Conservation (phyloP, 2,797 vertebrate genomes). For the Ceryle rudis region DNA sequence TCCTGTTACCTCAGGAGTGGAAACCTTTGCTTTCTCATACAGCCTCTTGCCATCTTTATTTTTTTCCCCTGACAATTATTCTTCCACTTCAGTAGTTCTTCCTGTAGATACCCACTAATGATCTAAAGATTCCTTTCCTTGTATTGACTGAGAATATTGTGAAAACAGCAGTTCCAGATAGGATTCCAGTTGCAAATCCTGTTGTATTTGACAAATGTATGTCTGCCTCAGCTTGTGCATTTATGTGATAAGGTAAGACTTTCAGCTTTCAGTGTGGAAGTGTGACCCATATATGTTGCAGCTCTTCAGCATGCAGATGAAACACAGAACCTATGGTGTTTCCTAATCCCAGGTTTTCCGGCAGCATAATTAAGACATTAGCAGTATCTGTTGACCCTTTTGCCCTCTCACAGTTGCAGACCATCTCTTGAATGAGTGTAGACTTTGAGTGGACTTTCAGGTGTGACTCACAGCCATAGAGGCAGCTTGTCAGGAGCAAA, state of each 20-base stretch:
- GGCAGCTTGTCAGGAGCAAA: neutral
- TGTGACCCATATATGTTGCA: neutral
- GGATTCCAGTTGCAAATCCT: neutral
- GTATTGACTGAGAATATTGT: neutral
- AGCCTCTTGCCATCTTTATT: neutral
- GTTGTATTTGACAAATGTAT: neutral
- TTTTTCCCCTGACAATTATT: neutral
- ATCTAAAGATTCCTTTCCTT: neutral
- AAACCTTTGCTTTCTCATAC: neutral
- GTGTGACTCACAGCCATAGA: neutral
- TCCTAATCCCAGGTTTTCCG: neutral
- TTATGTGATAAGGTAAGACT: neutral
- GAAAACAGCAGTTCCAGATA: neutral
- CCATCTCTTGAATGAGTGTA: neutral
- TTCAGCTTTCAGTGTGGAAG: neutral
- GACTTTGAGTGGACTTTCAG: neutral
- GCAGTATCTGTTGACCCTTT: neutral
- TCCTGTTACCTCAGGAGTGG: neutral
- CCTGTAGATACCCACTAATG: neutral
- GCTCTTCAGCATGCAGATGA: neutral
- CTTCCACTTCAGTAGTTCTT: neutral
- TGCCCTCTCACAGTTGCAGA: neutral
- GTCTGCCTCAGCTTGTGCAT: neutral
- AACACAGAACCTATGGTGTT: neutral
- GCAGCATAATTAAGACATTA: accelerated